Base-by-base conservation (phyloP, 2,888 invertebrate species). In the Xestia c-nigrum region DNA sequence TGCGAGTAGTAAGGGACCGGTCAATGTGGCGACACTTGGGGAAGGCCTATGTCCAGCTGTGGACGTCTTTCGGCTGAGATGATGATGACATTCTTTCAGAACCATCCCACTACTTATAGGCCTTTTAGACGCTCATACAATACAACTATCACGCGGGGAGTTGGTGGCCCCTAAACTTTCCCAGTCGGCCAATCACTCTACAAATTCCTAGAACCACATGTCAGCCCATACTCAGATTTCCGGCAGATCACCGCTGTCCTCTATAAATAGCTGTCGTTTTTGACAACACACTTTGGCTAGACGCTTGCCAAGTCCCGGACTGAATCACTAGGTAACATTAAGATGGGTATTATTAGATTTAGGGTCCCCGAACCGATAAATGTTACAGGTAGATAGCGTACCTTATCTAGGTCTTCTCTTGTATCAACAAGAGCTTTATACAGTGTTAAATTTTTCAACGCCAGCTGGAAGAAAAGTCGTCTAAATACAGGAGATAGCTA, bases 281-380 rank as follows among this genome's bases (percentile, higher is more conserved):
- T 78, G 87, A 87, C 88, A 79, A 70, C 38, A 78, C 76, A 75
- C 74, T 64, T 50, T 68, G 81, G 73, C 71, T 68, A 72, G 59
- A 12, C 38, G 31, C 31, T 73, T 87, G 87, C 87, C 87, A 87
- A 87, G 80, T 79, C 85, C 85, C 76, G 79, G 87, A 66, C 69
- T 79, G 73, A 80, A 57, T 76, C 77, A 73, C 72, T 75, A 68
- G 73, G 73, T 74, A 40, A 75, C 71, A 72, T 74, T 68, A 59
- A 52, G 61, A 59, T 57, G 31, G 67, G 21, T 85, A 85, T 83
- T 78, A 61, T 66, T 86, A 84, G 86, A 73, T 46, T 50, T 82
- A 82, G 68, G 71, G 73, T 47, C 46, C 83, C 69, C 76, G 50
- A 72, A 80, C 40, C 63, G 38, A 12, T 65, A 55, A 66, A 50